Percentiles rank a stretch among this genome's conserved stretches.
These are phyloP conservation scores for Selene dorsalis DNA, from an alignment of 2,797 vertebrate genomes.

Conservation along the genomic window DNA sequence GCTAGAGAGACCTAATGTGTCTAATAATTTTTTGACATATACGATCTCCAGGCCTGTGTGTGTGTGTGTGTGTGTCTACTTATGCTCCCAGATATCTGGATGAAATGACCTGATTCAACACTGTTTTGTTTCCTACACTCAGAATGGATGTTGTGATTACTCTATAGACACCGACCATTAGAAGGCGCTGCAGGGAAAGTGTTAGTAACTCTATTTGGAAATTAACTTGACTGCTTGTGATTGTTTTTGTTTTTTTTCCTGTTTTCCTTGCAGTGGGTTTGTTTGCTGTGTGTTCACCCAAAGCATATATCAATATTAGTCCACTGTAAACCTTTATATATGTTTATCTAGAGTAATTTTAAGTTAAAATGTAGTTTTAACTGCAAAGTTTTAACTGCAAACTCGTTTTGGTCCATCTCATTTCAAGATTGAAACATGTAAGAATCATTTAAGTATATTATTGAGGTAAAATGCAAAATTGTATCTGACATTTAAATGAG, in stretches of 20 bases:
- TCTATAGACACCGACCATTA: background rate
- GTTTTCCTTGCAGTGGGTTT: background rate
- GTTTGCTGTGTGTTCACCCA: background rate
- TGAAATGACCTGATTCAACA: background rate
- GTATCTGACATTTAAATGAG: background rate
- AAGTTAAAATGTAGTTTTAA: too few relatives aligned
- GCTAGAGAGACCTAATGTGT: background rate
- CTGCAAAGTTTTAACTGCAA: too few relatives aligned
- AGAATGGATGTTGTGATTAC: background rate
- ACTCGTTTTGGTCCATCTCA: background rate
- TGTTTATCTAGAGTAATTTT: background rate
- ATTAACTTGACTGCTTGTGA: background rate
- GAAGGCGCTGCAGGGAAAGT: constrained; percentile 1
- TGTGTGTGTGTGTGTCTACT: background rate
- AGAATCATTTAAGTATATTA: background rate
- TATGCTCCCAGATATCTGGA: background rate
- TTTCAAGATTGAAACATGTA: background rate
- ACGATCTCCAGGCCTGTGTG: background rate
- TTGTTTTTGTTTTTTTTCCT: background rate
- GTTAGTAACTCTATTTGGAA: background rate
- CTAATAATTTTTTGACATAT: too few relatives aligned
- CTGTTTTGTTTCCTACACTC: background rate
- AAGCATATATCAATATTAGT: background rate
- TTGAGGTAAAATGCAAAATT: background rate
- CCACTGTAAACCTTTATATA: background rate